Conservation (phyloP, 2,888 invertebrate species). For the Gibbula magus region DNA sequence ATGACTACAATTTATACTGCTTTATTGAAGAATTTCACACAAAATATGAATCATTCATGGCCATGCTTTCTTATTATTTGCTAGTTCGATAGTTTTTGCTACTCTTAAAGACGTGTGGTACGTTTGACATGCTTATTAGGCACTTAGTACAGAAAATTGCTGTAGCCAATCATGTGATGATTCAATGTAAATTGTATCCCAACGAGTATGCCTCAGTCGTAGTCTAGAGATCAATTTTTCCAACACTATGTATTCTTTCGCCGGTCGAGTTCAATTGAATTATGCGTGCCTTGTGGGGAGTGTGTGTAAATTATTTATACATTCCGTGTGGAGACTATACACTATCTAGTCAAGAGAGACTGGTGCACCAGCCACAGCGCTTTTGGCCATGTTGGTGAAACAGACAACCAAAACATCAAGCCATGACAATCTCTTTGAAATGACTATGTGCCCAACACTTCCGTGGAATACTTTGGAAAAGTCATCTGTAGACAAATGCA, state of each 20-base stretch:
- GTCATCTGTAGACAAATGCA: constrained; percentile 13
- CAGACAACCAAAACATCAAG: not conserved
- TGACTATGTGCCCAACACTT: not conserved
- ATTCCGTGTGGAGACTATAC: constrained; percentile 11
- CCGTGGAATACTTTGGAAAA: constrained; percentile 10
- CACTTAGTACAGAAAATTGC: constrained; percentile 11
- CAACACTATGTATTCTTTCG: constrained; percentile 8
- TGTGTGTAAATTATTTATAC: constrained; percentile 61
- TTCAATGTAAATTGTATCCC: constrained; percentile 18
- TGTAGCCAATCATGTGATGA: constrained; percentile 14
- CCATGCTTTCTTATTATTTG: not conserved
- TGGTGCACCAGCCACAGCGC: constrained; percentile 3
- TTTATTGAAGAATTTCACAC: not conserved
- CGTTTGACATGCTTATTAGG: constrained; percentile 6
- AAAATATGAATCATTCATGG: not conserved
- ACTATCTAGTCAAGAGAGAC: constrained; percentile 13
- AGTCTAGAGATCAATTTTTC: constrained; percentile 20
- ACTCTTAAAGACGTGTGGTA: not conserved
- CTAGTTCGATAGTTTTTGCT: not conserved
- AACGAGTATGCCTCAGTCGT: not conserved
- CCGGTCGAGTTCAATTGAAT: constrained; percentile 46
- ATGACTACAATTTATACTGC: not conserved
- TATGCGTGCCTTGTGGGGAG: constrained; percentile 51
- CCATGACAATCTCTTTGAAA: not conserved
- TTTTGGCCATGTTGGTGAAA: constrained; percentile 3